Evolutionary conservation across 92 coral and sea anemone species (phyloP), one percentile per base, ranked within the genome.

Genomic region (Pocillopora grandis): DNA sequence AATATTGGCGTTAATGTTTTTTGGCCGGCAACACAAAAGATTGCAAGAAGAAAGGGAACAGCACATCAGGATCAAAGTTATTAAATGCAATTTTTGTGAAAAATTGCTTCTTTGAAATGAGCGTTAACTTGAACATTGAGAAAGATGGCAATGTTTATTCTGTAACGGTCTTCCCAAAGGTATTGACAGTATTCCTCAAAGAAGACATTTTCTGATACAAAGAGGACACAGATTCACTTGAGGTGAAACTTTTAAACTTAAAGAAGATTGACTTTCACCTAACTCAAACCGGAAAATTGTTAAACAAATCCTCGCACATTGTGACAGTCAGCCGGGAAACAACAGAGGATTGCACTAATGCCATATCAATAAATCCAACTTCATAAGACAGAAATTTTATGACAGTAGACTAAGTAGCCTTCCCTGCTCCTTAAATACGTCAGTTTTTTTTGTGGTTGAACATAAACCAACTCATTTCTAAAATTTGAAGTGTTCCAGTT

Each of bases 1-100:
- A 60, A 60, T 60, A 19, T 60, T 60, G 63, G 63, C 63, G 18
- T 60, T 15, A 12, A 27, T 27, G 27, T 60, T 60, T 60, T 60
- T 60, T 60, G 63, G 63, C 63, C 63, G 13, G 63, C 63, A 60
- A 67, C 37, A 67, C 72, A 36, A 21, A 67, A 67, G 72, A 67
- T 67, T 60, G 63, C 63, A 60, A 10, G 14, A 60, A 60, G 18
- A 60, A 48, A 48, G 12, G 23, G 42, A 27, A 67, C 10, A 67
- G 72, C 33, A 10, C 42, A 23, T 1, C 23, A 67, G 15, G 9
- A 48, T 48, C 48, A 67, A 13, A 67, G 72, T 48, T 67, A 48
- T 18, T 23, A 48, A 13, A 10, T 4, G 23, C 72, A 2, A 67
- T 67, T 14, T 3, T 67, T 21, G 72, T 67, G 3, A 67, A 27